These are phyloP conservation scores for Entomobrya proxima DNA, from an alignment of 2,888 invertebrate species.

Conservation along the genomic window DNA sequence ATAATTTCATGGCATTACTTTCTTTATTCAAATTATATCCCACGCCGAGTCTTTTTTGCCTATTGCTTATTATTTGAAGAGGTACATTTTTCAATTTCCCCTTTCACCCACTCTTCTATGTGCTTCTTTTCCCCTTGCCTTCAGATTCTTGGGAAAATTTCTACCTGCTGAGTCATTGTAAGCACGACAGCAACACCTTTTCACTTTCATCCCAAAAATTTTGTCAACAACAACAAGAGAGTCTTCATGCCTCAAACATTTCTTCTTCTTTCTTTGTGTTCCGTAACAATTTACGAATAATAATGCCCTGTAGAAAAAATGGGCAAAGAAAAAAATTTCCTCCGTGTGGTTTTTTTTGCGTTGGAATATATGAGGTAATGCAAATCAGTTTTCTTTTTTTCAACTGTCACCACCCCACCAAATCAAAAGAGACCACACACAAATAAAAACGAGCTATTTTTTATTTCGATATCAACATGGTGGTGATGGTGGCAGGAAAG, in stretches of 20 bases:
- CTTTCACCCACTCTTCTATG: neutral
- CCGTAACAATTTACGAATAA: conserved; percentile 7
- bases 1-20: neutral
- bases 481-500: neutral
- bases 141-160: conserved; percentile 26
- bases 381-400: conserved; percentile 37
- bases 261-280: neutral
- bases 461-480: neutral
- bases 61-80: neutral
- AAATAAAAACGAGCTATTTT: conserved; percentile 13
- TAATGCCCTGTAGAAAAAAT: neutral
- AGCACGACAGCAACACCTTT: neutral
- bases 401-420: conserved; percentile 27
- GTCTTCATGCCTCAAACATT: neutral
- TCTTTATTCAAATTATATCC: neutral
- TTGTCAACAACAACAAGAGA: neutral
- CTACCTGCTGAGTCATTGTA: conserved; percentile 37
- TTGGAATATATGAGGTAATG: too few species aligned
- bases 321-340: neutral
- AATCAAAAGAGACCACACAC: conserved; percentile 30
- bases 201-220: neutral
- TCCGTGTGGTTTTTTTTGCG: neutral
- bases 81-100: conserved; percentile 29
- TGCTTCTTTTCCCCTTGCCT: neutral
- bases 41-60: neutral